Evolutionary conservation across 2,797 vertebrate species (phyloP).

Genomic region (Brachymystax lenok): DNA sequence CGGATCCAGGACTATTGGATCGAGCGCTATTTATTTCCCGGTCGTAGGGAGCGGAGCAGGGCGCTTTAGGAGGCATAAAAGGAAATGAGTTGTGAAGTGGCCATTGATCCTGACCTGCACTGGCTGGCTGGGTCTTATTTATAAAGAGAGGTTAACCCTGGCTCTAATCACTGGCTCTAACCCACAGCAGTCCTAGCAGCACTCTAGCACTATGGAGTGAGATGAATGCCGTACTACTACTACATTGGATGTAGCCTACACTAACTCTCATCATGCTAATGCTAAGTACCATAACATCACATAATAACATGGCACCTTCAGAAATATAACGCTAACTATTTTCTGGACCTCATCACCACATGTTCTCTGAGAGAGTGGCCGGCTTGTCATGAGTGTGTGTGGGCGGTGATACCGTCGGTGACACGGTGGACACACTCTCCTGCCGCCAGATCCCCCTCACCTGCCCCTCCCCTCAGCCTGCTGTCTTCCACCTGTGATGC

Average conservation of each 20-base stretch:
- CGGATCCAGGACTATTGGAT: slow-evolving; percentile 71
- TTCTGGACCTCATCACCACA: no score
- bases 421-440: neutral
- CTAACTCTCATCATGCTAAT: no score
- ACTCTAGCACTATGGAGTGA: no score
- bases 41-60: slow-evolving; percentile 52
- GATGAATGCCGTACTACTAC: no score
- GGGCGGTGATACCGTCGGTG: slow-evolving; percentile 12
- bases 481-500: slow-evolving; percentile 22
- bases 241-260: no score
- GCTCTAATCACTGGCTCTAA: slow-evolving; percentile 3
- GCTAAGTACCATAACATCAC: no score
- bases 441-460: neutral
- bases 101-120: slow-evolving; percentile 76
- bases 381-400: neutral
- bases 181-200: neutral
- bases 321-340: no score
- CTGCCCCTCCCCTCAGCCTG: neutral
- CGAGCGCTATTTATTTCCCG: slow-evolving; percentile 75
- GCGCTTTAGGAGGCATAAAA: slow-evolving; percentile 82
- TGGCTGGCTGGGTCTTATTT: slow-evolving; percentile 31
- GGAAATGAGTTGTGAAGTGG: slow-evolving; percentile 85
- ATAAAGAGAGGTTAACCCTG: slow-evolving; percentile 7
- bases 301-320: no score
- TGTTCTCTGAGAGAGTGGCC: neutral